Conservation (phyloP, 2,113 vertebrate genomes). For the Phalacrocorax brasilianus region DNA sequence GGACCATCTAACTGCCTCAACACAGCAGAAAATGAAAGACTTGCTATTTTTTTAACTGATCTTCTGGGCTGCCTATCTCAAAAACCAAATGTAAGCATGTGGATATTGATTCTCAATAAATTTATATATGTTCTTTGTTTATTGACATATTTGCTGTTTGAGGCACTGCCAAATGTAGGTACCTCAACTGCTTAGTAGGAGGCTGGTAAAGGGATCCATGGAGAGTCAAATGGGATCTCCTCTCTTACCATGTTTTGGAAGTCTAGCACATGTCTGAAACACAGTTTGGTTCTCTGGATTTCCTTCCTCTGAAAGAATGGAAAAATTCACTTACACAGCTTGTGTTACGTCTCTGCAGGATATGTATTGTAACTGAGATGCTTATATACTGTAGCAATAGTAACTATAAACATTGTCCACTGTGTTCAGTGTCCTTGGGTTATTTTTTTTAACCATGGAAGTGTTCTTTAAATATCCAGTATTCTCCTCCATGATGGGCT, state of each 20-base stretch:
- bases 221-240: not conserved
- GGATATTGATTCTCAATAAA: not conserved
- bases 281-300: not conserved
- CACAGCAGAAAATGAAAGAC: not conserved
- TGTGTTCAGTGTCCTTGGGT: not conserved
- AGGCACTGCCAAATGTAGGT: not conserved
- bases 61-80: not conserved
- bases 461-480: not conserved
- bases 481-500: not conserved
- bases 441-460: not conserved
- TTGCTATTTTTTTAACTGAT: not conserved
- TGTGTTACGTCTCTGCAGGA: not conserved
- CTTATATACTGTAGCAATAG: not conserved
- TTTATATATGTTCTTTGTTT: not conserved
- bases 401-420: not conserved
- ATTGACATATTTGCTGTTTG: not conserved
- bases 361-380: not conserved
- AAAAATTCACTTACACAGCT: not conserved
- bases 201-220: not conserved
- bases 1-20: not conserved
- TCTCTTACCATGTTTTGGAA: not conserved
- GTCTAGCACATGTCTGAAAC: not conserved
- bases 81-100: not conserved
- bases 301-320: not conserved
- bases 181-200: not conserved